Base-by-base conservation (phyloP, 1,140 invertebrate species). In the Heterodera schachtii region DNA sequence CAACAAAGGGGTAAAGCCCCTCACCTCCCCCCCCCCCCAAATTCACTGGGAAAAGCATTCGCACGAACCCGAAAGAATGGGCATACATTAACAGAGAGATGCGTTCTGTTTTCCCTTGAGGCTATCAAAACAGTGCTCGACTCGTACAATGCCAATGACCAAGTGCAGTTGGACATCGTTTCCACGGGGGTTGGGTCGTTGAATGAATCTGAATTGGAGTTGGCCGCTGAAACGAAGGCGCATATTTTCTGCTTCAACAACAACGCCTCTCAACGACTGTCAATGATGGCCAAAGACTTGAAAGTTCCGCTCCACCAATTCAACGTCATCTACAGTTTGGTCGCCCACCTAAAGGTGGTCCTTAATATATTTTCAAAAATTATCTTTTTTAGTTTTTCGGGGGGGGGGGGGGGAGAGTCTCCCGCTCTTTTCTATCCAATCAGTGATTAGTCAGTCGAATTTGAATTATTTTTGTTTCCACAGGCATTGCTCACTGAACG, bases 41-140 rank as follows among this genome's bases (percentile, higher is more conserved):
- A 31, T 31, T 31, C 31, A 31, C 31, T 31, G 31, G 31, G 31
- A 31, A 31, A 31, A 31, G 31, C 31, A 31, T 31, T 31, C 31
- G 31, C 31, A 31, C 31, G 31, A 31, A 31, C 1, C 31, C 31
- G 31, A 31, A 31, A 31, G 31, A 31, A 1, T 31, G 31, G 31
- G 31, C 1, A 31, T 31, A 0, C 31, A 31, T 1, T 31, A 31
- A 31, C 31, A 31, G 31, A 31, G 31, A 31, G 31, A 31, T 31
- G 49, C 49, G 49, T 52, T 52, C 6, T 52, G 49, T 75, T 75
- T 75, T 31, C 31, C 1, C 3, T 75, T 57, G 96, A 98, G 91
- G 96, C 97, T 1, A 95, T 99, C 83, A 90, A 97, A 66, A 94
- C 98, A 90, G 94, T 95, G 47, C 89, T 98, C 44, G 94, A 95